Conservation (phyloP, 2,888 invertebrate genomes). For the Cryptocephalus moraei region DNA sequence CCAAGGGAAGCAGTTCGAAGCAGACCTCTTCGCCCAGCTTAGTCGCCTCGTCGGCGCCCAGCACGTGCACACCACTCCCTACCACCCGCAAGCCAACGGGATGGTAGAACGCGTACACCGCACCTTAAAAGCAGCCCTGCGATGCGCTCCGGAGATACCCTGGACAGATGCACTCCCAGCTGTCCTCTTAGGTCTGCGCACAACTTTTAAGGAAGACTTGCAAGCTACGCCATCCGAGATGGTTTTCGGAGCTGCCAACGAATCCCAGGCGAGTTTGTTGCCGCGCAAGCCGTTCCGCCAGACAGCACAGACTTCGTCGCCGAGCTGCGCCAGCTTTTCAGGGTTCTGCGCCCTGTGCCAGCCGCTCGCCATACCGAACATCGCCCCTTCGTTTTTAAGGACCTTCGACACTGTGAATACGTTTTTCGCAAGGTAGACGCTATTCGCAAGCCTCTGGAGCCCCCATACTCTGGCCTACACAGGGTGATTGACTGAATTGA, state of each 20-base stretch:
- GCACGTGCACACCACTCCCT: background rate
- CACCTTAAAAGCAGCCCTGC: background rate
- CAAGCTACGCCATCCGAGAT: background rate
- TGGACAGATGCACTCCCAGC: background rate
- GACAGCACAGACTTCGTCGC: background rate
- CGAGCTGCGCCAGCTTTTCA: background rate
- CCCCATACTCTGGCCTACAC: background rate
- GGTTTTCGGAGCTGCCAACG: background rate
- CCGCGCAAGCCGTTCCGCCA: background rate
- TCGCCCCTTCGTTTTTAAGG: background rate
- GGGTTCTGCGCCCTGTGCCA: background rate
- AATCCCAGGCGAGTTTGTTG: background rate
- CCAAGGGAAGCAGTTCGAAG: too few relatives aligned
- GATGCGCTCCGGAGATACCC: background rate
- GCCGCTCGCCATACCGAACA: background rate
- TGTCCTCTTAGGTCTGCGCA: too few relatives aligned
- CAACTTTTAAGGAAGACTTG: too few relatives aligned
- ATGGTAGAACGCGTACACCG: background rate
- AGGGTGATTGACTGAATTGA: background rate
- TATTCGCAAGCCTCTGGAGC: background rate
- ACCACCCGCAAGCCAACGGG: too few relatives aligned
- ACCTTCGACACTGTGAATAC: background rate
- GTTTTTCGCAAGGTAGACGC: background rate
- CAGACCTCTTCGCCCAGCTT: background rate
- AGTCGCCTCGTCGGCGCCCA: background rate